phyloP scores from a whole-genome alignment of 2,113 vertebrate species.

The Passer montanus region DNA sequence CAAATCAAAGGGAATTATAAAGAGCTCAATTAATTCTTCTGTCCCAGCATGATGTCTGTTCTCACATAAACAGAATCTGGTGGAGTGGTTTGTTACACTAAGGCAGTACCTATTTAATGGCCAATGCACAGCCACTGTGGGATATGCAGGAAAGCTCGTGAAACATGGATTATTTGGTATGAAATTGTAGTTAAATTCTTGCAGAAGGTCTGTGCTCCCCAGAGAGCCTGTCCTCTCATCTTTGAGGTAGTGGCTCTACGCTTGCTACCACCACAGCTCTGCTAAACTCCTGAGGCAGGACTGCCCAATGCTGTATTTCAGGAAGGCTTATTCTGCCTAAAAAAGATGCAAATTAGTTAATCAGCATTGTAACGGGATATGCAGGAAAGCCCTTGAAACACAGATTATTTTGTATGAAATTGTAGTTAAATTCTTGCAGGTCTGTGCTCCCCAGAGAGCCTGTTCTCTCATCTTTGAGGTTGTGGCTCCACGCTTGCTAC shows the following conservation, averaged over 20 bases:
- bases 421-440: background rate
- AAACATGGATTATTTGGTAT: background rate
- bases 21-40: conserved; percentile 2
- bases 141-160: background rate
- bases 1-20: conserved; percentile 37
- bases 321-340: background rate
- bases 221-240: background rate
- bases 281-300: background rate
- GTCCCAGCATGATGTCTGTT: background rate
- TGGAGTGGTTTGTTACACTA: background rate
- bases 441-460: background rate
- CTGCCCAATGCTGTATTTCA: background rate
- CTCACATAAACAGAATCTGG: background rate
- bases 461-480: background rate
- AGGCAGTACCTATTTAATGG: background rate
- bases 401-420: background rate
- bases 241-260: background rate
- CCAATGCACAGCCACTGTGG: background rate
- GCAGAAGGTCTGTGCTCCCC: background rate
- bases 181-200: background rate
- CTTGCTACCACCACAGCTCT: background rate
- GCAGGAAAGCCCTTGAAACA: background rate
- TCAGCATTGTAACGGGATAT: background rate
- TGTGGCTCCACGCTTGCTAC: background rate
- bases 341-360: background rate